Evolutionary conservation across 2,113 vertebrate species (phyloP), one percentile per base, ranked within the genome.

Genomic region (Epinephelus moara): DNA sequence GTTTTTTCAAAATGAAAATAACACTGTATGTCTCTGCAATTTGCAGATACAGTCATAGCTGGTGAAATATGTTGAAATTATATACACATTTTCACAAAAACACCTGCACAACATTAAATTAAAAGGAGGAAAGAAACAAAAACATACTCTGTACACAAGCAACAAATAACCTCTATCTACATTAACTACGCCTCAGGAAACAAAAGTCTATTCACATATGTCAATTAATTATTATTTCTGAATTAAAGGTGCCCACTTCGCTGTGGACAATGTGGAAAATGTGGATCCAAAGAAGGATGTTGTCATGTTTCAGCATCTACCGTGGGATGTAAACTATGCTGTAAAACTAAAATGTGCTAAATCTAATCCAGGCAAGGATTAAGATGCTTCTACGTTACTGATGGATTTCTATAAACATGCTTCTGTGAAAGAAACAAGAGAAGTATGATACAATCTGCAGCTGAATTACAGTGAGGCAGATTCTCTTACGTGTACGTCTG

Each of bases 41-140:
- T 93, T 93, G 94, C 95, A 96, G 94, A 95, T 86, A 91, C 92
- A 75, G 89, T 96, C 95, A 81, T 81, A 81, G 42, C 85, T 83
- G 67, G 76, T 61, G 78, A 93, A 89, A 92, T 89, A 84, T 90
- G 91, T 85, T 88, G 89, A 93, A 96, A 92, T 89, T 95, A 96
- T 97, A 88, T 96, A 97, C 95, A 95, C 90, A 80, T 92, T 73
- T 60, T 78, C 80, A 95, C 96, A 95, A 96, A 80, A 78, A 96
- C 92, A 70, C 93, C 72, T 72, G 94, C 91, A 89, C 88, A 81
- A 89, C 91, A 90, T 93, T 94, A 95, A 95, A 92, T 93, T 91
- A 93, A 92, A 93, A 88, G 80, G 82, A 87, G 53, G 33, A 81
- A 59, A 83, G 18, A 70, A 71, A 70, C 13, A 73, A 76, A 67